Evolutionary conservation across 2,113 vertebrate genomes (phyloP), one percentile per base, ranked within the genome.

Genomic region (Sorex araneus): DNA sequence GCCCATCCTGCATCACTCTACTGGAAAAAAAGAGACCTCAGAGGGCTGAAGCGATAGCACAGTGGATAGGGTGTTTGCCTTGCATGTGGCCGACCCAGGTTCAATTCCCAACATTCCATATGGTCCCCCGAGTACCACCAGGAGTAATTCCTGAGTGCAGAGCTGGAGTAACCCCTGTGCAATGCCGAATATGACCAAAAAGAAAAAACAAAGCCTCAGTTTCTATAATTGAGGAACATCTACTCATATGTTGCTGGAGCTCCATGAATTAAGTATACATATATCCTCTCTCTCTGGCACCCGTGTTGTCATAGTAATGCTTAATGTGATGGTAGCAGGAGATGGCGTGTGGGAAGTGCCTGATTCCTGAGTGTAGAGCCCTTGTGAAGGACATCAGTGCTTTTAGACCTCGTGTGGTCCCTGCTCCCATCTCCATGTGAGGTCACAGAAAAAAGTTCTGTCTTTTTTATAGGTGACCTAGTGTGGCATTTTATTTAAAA

Each of bases 401-500:
- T 63, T 32, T 63, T 57, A 50, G 47, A 13, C 47, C 47, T 50
- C 13, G 9, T 13, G 10, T 13, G 47, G 2, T 10, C 47, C 47
- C 47, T 50, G 47, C 13, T 50, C 47, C 47, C 47, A 50, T 50
- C n/a, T 25, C 18, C 36, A 8, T 13, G 19, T 74, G 69, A 80
- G 77, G 83, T 63, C 9, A 73, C 9, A 57, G 23, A 0, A 13
- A 66, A 27, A 77, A 78, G 71, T 71, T 45, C 40, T 91, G 10
- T 69, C n/a, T 6, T 70, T 50, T 84, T 50, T 50, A 71, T n/a
- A n/a, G n/a, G n/a, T 21, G 34, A 43, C 27, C 47, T 27, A 13
- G 23, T 83, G 34, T 76, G 73, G 64, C 60, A 32, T 77, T 89
- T 70, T 89, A 43, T 73, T 64, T 7, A 84, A 15, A 78, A 32